A percentile compares a stretch with the other conserved stretches of the same genome.
phyloP scores from a whole-genome alignment of 2,888 invertebrate genomes.

The Tupiocoris notatus region DNA sequence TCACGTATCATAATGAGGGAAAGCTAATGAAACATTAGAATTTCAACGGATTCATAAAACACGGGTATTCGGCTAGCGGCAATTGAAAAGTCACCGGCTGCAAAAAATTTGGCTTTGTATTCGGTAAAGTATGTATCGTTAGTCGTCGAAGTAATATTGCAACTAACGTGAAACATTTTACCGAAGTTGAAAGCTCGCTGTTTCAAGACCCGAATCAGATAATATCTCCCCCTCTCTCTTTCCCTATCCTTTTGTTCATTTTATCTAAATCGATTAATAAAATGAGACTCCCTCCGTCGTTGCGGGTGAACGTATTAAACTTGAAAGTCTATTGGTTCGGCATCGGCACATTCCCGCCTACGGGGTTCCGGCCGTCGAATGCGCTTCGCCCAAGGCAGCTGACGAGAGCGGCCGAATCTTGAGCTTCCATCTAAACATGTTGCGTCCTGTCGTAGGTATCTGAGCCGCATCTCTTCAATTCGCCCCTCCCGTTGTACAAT shows the following conservation, averaged over 20 bases:
- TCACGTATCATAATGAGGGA: too few species aligned
- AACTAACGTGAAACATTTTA: neutral
- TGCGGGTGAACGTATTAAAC: neutral
- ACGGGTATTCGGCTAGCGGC: too few species aligned
- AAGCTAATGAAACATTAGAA: too few species aligned
- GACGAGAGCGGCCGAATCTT: slow-evolving; percentile 8
- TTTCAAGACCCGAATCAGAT: too few species aligned
- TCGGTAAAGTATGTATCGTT: too few species aligned
- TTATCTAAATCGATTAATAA: slow-evolving; percentile 35
- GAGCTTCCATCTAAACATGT: slow-evolving; percentile 21
- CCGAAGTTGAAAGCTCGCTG: neutral
- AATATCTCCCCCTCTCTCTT: slow-evolving; percentile 8
- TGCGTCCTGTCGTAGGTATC: slow-evolving; percentile 25
- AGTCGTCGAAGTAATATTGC: too few species aligned
- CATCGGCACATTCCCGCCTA: slow-evolving; percentile 13
- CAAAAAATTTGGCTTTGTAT: too few species aligned
- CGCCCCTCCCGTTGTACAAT: slow-evolving; percentile 8
- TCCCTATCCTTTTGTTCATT: slow-evolving; percentile 11
- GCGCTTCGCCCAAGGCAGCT: slow-evolving; percentile 15
- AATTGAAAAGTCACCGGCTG: too few species aligned
- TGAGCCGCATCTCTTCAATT: slow-evolving; percentile 11
- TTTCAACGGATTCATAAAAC: too few species aligned
- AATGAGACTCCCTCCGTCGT: slow-evolving; percentile 10
- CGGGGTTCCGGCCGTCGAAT: neutral
- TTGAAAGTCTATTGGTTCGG: neutral